Evolutionary conservation across 1,140 invertebrate species (phyloP).

Genomic region (Drosophila fuyamai): DNA sequence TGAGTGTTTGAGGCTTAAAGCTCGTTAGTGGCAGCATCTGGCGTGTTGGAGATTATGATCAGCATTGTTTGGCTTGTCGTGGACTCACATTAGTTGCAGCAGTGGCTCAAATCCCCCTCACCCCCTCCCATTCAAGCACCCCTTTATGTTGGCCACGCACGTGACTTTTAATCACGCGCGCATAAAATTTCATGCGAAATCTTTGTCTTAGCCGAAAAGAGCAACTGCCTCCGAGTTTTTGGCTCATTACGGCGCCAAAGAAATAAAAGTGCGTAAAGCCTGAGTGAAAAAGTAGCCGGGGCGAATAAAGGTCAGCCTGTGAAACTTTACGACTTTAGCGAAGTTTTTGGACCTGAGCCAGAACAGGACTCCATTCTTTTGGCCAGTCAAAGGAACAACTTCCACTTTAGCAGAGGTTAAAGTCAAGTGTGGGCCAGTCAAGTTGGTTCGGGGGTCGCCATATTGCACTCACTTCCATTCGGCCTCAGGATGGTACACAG

Average conservation of each 20-base stretch:
- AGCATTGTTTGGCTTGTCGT: constrained; percentile 69
- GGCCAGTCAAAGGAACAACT: constrained; percentile 41
- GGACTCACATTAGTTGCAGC: constrained; percentile 66
- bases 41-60: constrained; percentile 65
- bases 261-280: constrained; percentile 42
- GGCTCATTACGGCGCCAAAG: constrained; percentile 42
- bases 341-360: constrained; percentile 56
- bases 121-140: not conserved
- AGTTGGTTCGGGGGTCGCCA: constrained; percentile 2
- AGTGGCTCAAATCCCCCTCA: constrained; percentile 16
- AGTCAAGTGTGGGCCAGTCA: constrained; percentile 37
- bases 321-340: constrained; percentile 59
- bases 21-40: constrained; percentile 71
- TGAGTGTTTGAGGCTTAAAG: constrained; percentile 26
- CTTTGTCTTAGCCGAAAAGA: constrained; percentile 48
- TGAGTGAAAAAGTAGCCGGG: constrained; percentile 30
- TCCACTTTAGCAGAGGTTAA: constrained; percentile 18
- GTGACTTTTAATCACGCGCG: constrained; percentile 80
- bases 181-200: constrained; percentile 71
- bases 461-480: constrained; percentile 8
- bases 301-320: constrained; percentile 24
- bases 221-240: constrained; percentile 13
- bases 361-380: constrained; percentile 18
- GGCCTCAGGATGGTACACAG: not conserved
- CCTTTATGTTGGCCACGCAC: constrained; percentile 59